These are phyloP conservation scores for Merops nubicus DNA, from an alignment of 2,113 vertebrate species.

Conservation along the genomic window DNA sequence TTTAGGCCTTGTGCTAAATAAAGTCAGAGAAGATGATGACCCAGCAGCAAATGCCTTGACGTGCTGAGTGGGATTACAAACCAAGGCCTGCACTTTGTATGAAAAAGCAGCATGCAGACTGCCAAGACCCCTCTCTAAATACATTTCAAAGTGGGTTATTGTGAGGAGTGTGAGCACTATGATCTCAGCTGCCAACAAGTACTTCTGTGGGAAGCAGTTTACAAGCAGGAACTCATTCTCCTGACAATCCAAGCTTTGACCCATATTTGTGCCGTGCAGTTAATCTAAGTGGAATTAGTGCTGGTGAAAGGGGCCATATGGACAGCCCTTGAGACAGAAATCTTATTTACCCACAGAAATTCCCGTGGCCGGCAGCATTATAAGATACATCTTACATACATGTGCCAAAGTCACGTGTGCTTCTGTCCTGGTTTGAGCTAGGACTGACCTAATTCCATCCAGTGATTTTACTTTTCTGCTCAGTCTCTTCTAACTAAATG, in stretches of 20 bases:
- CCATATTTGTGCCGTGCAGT: conserved; percentile 41
- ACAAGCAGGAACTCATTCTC: background rate
- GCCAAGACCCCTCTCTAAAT: conserved; percentile 53
- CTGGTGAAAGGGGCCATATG: conserved; percentile 61
- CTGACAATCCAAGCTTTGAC: conserved; percentile 64
- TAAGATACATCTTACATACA: background rate
- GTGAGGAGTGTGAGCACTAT: conserved; percentile 14
- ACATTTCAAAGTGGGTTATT: conserved; percentile 53
- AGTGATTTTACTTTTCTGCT: background rate
- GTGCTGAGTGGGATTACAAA: background rate
- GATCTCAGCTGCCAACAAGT: conserved; percentile 50
- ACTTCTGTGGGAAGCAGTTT: conserved; percentile 53
- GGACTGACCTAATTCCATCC: background rate
- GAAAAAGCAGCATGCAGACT: conserved; percentile 1
- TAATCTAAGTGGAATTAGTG: conserved; percentile 65
- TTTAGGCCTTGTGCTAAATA: background rate
- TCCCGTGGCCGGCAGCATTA: background rate
- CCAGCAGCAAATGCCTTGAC: background rate
- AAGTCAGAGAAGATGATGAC: background rate
- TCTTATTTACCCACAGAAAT: conserved; percentile 57
- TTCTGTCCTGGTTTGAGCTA: background rate
- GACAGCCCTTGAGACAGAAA: conserved; percentile 53
- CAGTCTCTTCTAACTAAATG: background rate
- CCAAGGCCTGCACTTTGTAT: background rate
- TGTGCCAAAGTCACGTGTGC: conserved; percentile 7